Evolutionary conservation across 2,113 vertebrate genomes (phyloP), one percentile per base, ranked within the genome.

Genomic region (Notothenia coriiceps): DNA sequence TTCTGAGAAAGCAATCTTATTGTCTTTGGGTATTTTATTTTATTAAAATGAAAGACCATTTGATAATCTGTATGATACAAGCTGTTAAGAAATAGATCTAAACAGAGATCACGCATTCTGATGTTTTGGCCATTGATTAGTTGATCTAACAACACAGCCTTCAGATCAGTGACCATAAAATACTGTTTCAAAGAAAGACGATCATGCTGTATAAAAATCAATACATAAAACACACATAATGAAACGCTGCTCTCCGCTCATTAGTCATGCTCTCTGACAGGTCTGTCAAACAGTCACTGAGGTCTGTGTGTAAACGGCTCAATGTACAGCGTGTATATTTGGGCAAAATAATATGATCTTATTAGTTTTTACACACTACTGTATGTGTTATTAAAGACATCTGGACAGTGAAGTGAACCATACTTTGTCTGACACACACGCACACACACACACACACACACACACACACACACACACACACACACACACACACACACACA

Each of bases 231-330:
- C 68, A 20, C 13, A 67, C 29, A 56, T 5, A 9, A 40, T 11
- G 61, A 52, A 69, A 60, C 50, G 18, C 66, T 10, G 62, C 54
- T 47, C 64, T 64, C 15, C 66, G 51, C 29, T 80, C 75, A 72
- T 85, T 87, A 51, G 47, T 78, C 69, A 65, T 72, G 62, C 44
- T 20, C 35, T 67, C 57, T 77, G 80, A 83, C 86, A 77, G 64
- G 11, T 74, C 62, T 70, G 82, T 84, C 66, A 89, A 88, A 89
- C 25, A 22, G 47, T 70, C 47, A 6, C 80, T 72, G 72, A 63
- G 52, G 56, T 52, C 70, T 77, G 15, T n/a, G 25, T 59, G 47
- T 44, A 17, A 64, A 68, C 47, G 56, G 54, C 20, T 46, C 11
- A 11, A 22, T 46, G 40, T 67, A 35, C 29, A 25, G 44, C 15